Conservation (phyloP, 2,113 vertebrate genomes). For the Pitta sordida region DNA sequence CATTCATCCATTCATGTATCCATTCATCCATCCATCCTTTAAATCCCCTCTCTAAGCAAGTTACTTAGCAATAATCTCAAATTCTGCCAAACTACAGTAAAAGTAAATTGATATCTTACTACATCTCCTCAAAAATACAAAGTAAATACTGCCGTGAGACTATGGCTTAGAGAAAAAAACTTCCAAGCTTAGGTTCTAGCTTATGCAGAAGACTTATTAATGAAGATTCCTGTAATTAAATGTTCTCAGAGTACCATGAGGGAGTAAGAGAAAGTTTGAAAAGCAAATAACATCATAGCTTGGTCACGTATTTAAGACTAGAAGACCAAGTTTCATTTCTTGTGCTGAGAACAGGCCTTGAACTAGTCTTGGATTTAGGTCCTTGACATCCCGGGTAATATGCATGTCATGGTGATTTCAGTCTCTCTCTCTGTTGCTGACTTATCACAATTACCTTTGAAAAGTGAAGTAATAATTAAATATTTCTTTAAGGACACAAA, state of each 20-base stretch:
- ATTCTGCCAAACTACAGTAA: not conserved
- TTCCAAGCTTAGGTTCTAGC: not conserved
- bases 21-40: not conserved
- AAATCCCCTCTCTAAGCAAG: not conserved
- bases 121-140: not conserved
- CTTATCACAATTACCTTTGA: not conserved
- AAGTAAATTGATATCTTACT: not conserved
- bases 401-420: not conserved
- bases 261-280: not conserved
- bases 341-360: not conserved
- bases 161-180: not conserved
- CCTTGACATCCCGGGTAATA: not conserved
- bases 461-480: not conserved
- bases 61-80: not conserved
- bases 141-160: not conserved
- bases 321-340: not conserved
- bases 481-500: not conserved
- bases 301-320: not conserved
- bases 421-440: not conserved
- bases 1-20: not conserved
- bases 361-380: not conserved
- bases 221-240: not conserved
- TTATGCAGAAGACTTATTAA: not conserved
- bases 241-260: not conserved
- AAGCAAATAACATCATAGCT: not conserved